A percentile compares a stretch with the other conserved stretches of the same genome.
phyloP scores from a whole-genome alignment of 35 echinoderm and acorn worm genomes.

The Lytechinus pictus region DNA sequence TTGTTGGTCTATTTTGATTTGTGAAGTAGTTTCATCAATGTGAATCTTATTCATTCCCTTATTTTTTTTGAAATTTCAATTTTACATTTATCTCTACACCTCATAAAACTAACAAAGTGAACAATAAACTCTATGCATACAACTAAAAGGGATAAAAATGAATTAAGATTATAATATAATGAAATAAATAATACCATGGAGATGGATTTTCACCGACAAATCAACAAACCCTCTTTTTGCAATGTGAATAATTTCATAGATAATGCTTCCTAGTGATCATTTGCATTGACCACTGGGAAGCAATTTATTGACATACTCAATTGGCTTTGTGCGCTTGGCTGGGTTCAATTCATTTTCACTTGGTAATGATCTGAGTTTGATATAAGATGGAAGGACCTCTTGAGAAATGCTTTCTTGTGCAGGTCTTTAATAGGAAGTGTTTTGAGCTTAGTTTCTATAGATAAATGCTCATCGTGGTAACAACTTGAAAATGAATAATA shows the following conservation, averaged over 20 bases:
- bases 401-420: not conserved
- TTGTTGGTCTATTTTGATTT: too few relatives aligned
- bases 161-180: too few relatives aligned
- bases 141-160: too few relatives aligned
- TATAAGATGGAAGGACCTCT: not conserved
- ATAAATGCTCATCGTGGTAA: too few relatives aligned
- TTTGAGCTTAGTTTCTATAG: not conserved
- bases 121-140: too few relatives aligned
- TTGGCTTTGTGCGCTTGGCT: not conserved
- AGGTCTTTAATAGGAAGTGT: not conserved
- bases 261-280: not conserved
- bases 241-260: not conserved
- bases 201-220: too few relatives aligned
- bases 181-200: too few relatives aligned
- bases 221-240: too few relatives aligned
- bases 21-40: too few relatives aligned
- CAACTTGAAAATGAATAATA: too few relatives aligned
- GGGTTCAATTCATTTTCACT: not conserved
- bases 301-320: conserved; percentile 6
- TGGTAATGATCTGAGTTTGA: not conserved
- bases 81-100: not conserved
- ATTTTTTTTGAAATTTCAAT: not conserved
- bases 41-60: too few relatives aligned
- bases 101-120: too few relatives aligned
- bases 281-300: not conserved